Percentiles rank a stretch among this genome's conserved stretches.
phyloP scores from a whole-genome alignment of 2,113 vertebrate genomes.

The Lasiurus cinereus region DNA sequence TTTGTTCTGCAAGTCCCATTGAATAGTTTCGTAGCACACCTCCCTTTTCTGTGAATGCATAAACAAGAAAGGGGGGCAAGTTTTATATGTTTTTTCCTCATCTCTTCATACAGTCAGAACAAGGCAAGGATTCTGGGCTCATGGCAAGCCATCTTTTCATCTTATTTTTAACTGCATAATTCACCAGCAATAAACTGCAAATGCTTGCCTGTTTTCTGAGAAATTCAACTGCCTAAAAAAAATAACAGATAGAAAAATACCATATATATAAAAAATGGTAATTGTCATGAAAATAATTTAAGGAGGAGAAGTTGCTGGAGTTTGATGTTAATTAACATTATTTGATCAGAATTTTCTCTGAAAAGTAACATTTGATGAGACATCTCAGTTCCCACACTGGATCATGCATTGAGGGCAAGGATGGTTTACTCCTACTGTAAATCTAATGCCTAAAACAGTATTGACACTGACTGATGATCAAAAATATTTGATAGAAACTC shows the following conservation, averaged over 20 bases:
- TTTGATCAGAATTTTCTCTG: neutral
- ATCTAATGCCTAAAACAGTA: neutral
- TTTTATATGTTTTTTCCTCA: neutral
- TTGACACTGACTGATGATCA: neutral
- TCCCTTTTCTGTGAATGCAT: neutral
- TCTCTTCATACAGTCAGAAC: neutral
- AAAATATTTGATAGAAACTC: conserved; percentile 6
- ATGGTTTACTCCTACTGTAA: neutral
- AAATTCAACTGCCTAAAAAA: neutral
- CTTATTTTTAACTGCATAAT: neutral
- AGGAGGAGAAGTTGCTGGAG: neutral
- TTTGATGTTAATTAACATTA: neutral
- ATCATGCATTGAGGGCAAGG: neutral
- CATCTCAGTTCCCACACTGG: neutral
- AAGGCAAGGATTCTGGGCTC: neutral
- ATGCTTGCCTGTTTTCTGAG: neutral
- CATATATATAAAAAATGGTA: neutral
- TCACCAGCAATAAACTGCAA: neutral
- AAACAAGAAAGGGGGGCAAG: neutral
- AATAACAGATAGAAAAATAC: neutral
- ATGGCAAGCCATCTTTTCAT: neutral
- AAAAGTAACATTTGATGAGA: neutral
- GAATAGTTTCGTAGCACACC: neutral
- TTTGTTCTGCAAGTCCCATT: neutral
- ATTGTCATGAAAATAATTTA: neutral